A percentile compares a stretch with the other conserved stretches of the same genome.
Evolutionary conservation across 2,888 invertebrate genomes (phyloP).

Genomic region (Campaea margaritaria): DNA sequence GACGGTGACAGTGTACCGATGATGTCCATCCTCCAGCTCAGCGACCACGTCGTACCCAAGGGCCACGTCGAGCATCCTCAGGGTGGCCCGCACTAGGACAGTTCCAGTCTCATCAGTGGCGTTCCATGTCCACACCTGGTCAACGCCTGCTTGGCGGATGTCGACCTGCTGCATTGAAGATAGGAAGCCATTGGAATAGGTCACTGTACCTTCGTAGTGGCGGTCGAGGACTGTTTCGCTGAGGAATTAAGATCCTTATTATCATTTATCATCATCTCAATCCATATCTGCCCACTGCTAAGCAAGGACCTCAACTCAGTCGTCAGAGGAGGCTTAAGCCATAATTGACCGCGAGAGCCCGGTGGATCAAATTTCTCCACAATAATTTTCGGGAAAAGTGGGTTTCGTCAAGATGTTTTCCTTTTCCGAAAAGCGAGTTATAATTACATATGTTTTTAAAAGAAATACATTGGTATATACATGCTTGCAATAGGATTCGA

Average conservation of each 20-base stretch:
- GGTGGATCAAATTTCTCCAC: too few species aligned
- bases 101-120: constrained; percentile 40
- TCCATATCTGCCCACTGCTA: too few species aligned
- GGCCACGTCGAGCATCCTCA: constrained; percentile 58
- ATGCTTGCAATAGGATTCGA: too few species aligned
- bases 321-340: too few species aligned
- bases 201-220: constrained; percentile 49
- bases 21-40: constrained; percentile 40
- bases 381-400: too few species aligned
- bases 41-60: constrained; percentile 65
- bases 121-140: constrained; percentile 59
- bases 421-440: too few species aligned
- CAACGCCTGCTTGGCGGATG: constrained; percentile 51
- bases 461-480: too few species aligned
- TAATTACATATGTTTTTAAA: too few species aligned
- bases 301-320: too few species aligned
- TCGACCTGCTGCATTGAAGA: constrained; percentile 60
- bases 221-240: constrained; percentile 56
- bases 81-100: constrained; percentile 52
- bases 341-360: too few species aligned
- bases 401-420: too few species aligned
- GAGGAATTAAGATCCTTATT: constrained; percentile 29
- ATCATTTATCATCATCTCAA: too few species aligned
- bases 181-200: constrained; percentile 65
- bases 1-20: constrained; percentile 53